Conservation (phyloP, 2,888 invertebrate species). For the Drosophila mulleri region DNA sequence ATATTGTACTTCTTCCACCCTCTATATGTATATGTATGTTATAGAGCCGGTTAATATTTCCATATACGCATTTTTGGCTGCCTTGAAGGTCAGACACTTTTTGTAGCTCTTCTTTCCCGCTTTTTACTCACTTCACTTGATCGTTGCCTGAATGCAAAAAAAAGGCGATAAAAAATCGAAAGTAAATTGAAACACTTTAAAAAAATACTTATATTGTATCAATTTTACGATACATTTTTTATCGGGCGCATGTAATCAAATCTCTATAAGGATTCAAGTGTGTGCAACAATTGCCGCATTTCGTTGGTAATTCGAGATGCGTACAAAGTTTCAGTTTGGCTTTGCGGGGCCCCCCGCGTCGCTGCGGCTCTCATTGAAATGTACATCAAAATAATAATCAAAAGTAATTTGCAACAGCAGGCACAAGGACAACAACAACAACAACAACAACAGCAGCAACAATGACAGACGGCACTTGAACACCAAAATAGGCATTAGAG, state of each 20-base stretch:
- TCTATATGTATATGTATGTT: background rate
- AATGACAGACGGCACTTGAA: slow-evolving; percentile 51
- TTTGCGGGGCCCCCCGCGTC: slow-evolving; percentile 4
- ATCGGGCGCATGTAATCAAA: slow-evolving; percentile 64
- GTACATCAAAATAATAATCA: slow-evolving; percentile 78
- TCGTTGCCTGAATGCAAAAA: background rate
- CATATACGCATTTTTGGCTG: background rate
- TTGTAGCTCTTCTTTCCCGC: background rate
- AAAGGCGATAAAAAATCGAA: background rate
- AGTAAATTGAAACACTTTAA: slow-evolving; percentile 1
- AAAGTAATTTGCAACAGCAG: slow-evolving; percentile 68
- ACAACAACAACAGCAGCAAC: slow-evolving; percentile 1
- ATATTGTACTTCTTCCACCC: background rate
- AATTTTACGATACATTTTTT: slow-evolving; percentile 25
- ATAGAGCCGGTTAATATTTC: background rate
- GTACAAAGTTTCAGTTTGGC: slow-evolving; percentile 55
- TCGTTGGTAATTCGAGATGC: slow-evolving; percentile 67
- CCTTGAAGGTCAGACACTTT: slow-evolving; percentile 13
- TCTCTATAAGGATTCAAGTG: slow-evolving; percentile 56
- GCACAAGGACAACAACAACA: slow-evolving; percentile 12
- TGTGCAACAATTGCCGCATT: slow-evolving; percentile 59
- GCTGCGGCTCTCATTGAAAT: slow-evolving; percentile 37
- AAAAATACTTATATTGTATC: slow-evolving; percentile 3
- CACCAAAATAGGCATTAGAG: slow-evolving; percentile 44
- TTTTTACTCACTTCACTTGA: background rate